Conservation (phyloP, 2,113 vertebrate genomes). For the Ageneiosus marmoratus region DNA sequence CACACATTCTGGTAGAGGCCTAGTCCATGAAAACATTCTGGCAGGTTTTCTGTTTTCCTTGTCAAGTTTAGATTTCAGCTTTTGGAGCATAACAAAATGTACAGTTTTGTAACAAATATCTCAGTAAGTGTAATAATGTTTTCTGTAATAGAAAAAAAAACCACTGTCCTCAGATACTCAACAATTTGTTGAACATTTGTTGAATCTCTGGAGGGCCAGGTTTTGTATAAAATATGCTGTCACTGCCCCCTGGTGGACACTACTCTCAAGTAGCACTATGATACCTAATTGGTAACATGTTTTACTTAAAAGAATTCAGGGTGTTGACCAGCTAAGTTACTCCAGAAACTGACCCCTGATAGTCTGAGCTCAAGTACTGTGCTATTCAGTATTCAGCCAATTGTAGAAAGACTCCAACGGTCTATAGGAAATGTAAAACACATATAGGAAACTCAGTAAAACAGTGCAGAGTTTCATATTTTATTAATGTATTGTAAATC, state of each 20-base stretch:
- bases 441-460: too few species aligned
- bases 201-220: neutral
- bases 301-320: neutral
- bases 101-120: neutral
- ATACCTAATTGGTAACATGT: neutral
- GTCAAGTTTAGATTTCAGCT: neutral
- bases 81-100: neutral
- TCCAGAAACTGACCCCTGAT: neutral
- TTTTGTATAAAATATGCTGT: neutral
- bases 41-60: neutral
- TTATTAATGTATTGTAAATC: conserved; percentile 6
- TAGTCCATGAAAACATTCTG: neutral
- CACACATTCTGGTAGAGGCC: neutral
- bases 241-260: conserved; percentile 14
- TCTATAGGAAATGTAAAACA: neutral
- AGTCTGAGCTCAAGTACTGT: neutral
- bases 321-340: neutral
- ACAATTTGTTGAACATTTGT: neutral
- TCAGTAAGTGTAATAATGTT: neutral
- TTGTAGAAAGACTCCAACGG: neutral
- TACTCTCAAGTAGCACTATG: neutral
- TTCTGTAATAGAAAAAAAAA: neutral
- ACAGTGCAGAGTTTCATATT: neutral
- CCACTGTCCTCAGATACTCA: neutral
- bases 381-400: neutral